Percentiles rank a stretch among this genome's conserved stretches.
phyloP scores from a whole-genome alignment of 2,888 invertebrate genomes.

The Herminia tarsipennalis region DNA sequence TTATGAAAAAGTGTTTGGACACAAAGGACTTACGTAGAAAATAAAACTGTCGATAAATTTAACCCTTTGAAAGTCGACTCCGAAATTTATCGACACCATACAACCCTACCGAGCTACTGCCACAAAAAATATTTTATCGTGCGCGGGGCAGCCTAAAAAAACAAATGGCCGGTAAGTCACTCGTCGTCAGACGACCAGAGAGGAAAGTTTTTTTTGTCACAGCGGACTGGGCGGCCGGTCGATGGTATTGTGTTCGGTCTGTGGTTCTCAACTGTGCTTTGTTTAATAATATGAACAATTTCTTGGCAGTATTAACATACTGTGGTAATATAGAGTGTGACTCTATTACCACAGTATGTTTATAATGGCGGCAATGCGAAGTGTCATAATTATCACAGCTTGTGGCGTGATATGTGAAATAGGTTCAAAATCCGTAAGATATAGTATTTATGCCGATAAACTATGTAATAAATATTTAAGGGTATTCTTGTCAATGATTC shows the following conservation, averaged over 20 bases:
- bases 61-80: conserved; percentile 21
- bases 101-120: conserved; percentile 72
- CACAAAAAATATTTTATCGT: conserved; percentile 85
- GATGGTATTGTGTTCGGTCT: conserved; percentile 55
- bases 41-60: not conserved
- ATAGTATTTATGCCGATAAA: too few species aligned
- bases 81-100: conserved; percentile 46
- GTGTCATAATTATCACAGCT: too few species aligned
- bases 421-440: too few species aligned
- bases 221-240: conserved; percentile 66
- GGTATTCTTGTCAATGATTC: too few species aligned
- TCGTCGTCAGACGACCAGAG: conserved; percentile 71
- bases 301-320: too few species aligned
- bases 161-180: conserved; percentile 83
- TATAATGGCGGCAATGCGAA: too few species aligned
- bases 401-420: too few species aligned
- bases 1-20: too few species aligned
- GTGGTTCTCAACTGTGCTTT: conserved; percentile 52
- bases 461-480: too few species aligned
- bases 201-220: conserved; percentile 81
- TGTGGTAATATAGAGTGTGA: too few species aligned
- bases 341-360: too few species aligned
- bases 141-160: conserved; percentile 82
- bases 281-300: not conserved
- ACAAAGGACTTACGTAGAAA: too few species aligned